These are phyloP conservation scores for Lamproptera curius DNA, from an alignment of 2,888 invertebrate genomes.

Conservation along the genomic window DNA sequence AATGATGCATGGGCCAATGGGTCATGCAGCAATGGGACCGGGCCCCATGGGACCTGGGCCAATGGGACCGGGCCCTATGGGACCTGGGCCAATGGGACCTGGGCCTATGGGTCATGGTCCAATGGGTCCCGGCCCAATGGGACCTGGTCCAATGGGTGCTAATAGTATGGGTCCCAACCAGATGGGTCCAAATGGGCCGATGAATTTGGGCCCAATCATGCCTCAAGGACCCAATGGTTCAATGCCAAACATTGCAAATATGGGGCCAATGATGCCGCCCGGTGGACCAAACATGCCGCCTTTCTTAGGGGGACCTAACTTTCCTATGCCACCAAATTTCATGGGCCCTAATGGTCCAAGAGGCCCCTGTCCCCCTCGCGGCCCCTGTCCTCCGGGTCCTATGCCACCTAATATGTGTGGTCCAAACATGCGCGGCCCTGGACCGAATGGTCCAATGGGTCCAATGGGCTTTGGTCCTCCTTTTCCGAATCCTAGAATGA, in stretches of 20 bases:
- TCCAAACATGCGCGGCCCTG: slow-evolving; percentile 38
- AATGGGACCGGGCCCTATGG: slow-evolving; percentile 29
- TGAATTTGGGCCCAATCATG: slow-evolving; percentile 30
- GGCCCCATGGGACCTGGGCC: slow-evolving; percentile 27
- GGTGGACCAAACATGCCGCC: slow-evolving; percentile 44
- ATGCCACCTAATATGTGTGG: slow-evolving; percentile 47
- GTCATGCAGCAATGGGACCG: slow-evolving; percentile 31
- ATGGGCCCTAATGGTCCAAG: slow-evolving; percentile 66
- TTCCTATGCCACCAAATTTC: slow-evolving; percentile 60
- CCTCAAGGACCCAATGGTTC: slow-evolving; percentile 29
- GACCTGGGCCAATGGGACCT: slow-evolving; percentile 26
- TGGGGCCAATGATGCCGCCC: slow-evolving; percentile 29
- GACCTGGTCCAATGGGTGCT: slow-evolving; percentile 18
- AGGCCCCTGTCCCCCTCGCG: slow-evolving; percentile 38
- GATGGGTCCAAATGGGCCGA: slow-evolving; percentile 23
- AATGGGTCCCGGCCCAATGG: slow-evolving; percentile 24
- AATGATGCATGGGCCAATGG: slow-evolving; percentile 37
- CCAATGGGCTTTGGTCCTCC: slow-evolving; percentile 45
- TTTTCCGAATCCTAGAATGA: slow-evolving; percentile 38
- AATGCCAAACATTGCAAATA: slow-evolving; percentile 30
- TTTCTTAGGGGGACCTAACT: slow-evolving; percentile 58
- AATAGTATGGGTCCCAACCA: slow-evolving; percentile 23
- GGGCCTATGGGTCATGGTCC: slow-evolving; percentile 29
- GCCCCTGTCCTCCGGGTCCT: slow-evolving; percentile 36
- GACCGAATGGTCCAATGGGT: slow-evolving; percentile 45